Percentiles rank a stretch among this genome's conserved stretches.
Conservation (phyloP, 1,140 invertebrate species). For the Lepidurus arcticus region DNA sequence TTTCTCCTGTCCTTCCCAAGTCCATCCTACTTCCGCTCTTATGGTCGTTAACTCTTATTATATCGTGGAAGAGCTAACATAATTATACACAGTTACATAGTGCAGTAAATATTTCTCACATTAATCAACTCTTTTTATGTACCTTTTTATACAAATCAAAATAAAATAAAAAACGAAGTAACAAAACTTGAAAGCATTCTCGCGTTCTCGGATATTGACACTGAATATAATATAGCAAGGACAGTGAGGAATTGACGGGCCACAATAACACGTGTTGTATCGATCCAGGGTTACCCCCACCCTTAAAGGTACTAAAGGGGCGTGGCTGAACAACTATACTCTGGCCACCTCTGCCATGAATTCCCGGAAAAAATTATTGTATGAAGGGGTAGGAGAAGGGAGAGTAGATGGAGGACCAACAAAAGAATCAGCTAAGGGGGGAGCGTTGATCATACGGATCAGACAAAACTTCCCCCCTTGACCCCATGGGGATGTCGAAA, state of each 20-base stretch:
- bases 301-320: slow-evolving; percentile 11
- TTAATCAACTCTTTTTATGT: not conserved
- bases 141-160: not conserved
- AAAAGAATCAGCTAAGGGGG: not conserved
- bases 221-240: not conserved
- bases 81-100: no score
- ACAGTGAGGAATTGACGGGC: not conserved
- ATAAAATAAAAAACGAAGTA: not conserved
- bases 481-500: slow-evolving; percentile 13
- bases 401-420: no score
- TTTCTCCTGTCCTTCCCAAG: not conserved
- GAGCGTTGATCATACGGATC: not conserved
- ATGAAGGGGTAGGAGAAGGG: not conserved
- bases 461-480: not conserved
- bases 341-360: not conserved
- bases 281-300: not conserved
- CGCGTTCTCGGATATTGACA: not conserved
- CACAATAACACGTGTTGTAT: slow-evolving; percentile 14
- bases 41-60: no score
- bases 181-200: not conserved
- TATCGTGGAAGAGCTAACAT: no score
- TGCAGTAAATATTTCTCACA: no score
- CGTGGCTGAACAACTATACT: not conserved
- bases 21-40: not conserved
- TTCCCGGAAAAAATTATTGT: not conserved